phyloP scores from a whole-genome alignment of 2,888 invertebrate species.

The Nymphalis urticae region DNA sequence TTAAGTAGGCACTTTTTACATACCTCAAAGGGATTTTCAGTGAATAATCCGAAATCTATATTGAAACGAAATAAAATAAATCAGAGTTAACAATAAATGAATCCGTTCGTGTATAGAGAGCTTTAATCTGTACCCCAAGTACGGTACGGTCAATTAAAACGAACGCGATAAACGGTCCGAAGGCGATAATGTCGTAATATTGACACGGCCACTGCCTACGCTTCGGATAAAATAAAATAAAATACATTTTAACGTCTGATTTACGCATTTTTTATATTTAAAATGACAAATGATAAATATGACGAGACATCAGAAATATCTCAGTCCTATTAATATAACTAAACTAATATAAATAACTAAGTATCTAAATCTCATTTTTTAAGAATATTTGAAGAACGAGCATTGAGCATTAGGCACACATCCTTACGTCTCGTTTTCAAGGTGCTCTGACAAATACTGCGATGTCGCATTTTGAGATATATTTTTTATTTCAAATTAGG shows the following conservation, averaged over 20 bases:
- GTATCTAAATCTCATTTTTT: too few species aligned
- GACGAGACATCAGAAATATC: neutral
- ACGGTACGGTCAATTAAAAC: conserved; percentile 30
- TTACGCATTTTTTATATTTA: conserved; percentile 16
- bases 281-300: neutral
- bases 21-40: too few species aligned
- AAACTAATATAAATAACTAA: too few species aligned
- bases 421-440: too few species aligned
- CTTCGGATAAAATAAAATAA: conserved; percentile 26
- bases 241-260: conserved; percentile 18
- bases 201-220: conserved; percentile 31
- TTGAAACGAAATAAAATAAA: too few species aligned
- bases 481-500: neutral
- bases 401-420: too few species aligned
- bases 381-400: too few species aligned
- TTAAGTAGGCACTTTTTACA: too few species aligned
- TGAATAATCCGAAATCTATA: too few species aligned
- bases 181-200: conserved; percentile 34
- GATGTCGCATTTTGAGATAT: too few species aligned
- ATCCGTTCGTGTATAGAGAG: neutral
- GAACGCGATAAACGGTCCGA: conserved; percentile 32
- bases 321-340: neutral
- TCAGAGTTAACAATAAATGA: neutral
- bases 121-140: conserved; percentile 18
- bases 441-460: too few species aligned